Evolutionary conservation across 2,888 invertebrate genomes (phyloP).

Genomic region (Noctua fimbriata): DNA sequence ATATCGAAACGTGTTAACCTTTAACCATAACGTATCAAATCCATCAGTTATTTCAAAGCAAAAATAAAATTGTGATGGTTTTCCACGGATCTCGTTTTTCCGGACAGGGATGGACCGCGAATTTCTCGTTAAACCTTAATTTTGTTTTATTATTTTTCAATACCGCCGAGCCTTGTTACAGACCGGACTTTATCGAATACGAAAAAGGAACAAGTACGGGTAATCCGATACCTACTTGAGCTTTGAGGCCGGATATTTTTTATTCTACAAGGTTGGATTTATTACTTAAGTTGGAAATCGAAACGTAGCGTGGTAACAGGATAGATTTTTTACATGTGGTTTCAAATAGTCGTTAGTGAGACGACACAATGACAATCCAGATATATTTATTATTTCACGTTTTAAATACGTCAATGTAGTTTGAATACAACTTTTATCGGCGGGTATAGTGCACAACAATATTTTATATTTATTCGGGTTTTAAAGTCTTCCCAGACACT

Average conservation of each 20-base stretch:
- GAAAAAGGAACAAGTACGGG: background rate
- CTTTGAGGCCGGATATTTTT: background rate
- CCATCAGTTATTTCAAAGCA: background rate
- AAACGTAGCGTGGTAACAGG: too few relatives aligned
- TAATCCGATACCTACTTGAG: background rate
- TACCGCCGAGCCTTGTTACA: background rate
- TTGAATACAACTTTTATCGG: background rate
- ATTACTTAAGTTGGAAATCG: background rate
- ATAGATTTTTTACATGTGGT: background rate
- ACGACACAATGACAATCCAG: background rate
- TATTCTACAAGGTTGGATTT: background rate
- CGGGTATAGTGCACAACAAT: background rate
- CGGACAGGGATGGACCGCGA: background rate
- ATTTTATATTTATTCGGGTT: background rate
- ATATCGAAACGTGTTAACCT: background rate
- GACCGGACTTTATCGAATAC: background rate
- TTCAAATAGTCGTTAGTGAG: background rate
- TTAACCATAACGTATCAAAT: background rate
- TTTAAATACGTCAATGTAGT: background rate
- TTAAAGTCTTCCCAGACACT: background rate
- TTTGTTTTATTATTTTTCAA: slow-evolving; percentile 21
- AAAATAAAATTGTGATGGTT: slow-evolving; percentile 10
- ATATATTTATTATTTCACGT: background rate
- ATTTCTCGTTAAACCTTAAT: slow-evolving; percentile 10
- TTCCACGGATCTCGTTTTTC: background rate